Base-by-base conservation (phyloP, 92 coral and sea anemone species). In the Chrysogorgia sp. region DNA sequence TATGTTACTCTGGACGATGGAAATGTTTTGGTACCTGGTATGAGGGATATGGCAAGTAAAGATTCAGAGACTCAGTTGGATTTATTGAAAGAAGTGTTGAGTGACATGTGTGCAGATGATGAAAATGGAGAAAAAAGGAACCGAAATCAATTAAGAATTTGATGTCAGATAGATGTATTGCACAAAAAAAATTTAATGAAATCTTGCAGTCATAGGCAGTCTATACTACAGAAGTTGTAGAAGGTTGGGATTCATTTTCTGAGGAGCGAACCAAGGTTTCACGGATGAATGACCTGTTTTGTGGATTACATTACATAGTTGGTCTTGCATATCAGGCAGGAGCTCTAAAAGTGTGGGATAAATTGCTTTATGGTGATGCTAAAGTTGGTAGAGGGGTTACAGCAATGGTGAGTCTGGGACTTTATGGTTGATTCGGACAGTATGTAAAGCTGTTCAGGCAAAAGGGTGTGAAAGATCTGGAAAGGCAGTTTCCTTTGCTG, bases 301-400 rank as follows among this genome's bases (percentile, higher is more conserved):
- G 82, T 76, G 81, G 81, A 0, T 35, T 76, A 2, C 81, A 76
- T 15, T 76, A 4, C 49, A 40, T 76, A 15, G 70, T 76, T 60
- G 81, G 56, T 40, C 7, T 76, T 10, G 81, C 71, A 13, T 70
- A 76, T 19, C 81, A 76, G 15, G 57, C 81, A 1, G 71, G 37
- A 35, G 70, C 81, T 3, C 81, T 76, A 7, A 76, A 76, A 14
- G 81, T 35, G 43, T 76, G 71, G 81, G 81, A 76, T n/a, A 63
- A 29, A 20, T 62, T 63, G 34, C 40, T 61, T 17, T 63, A 61
- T 63, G 82, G 50, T 6, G 74, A 62, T 3, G 49, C 43, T 22
- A 10, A 43, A 63, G 74, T 77, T 31, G 75, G 82, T 19, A 45
- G 74, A 43, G 61, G 28, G 82, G 75, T 5, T 37, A 76, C 59